Evolutionary conservation across 2,888 invertebrate genomes (phyloP), one percentile per base, ranked within the genome.

Genomic region (Ophion costatus): DNA sequence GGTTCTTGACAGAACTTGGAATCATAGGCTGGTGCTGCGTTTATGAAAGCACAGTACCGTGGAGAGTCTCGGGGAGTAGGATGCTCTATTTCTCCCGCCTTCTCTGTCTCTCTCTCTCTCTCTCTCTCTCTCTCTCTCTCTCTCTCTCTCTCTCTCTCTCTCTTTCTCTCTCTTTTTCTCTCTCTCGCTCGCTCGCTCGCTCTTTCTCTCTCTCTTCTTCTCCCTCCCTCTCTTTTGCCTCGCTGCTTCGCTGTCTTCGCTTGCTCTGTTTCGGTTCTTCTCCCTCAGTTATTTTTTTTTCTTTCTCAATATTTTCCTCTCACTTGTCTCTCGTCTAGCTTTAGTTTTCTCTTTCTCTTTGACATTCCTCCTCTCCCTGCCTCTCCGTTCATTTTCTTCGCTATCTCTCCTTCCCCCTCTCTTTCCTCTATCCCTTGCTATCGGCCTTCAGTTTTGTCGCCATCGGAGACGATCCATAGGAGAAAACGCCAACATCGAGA

Each of bases 401-500:
- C 14, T 56, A 29, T 51, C 38, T 59, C 14, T 69, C 59, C 29
- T 61, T 45, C 63, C 7, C 0, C 9, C 51, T 71, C 38, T 66
- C 20, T 57, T 56, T 66, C 14, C 14, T 66, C 38, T 63, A n/a
- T 42, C 11, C 29, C 20, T 38, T 11, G 14, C 24, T 56, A 22
- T 51, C 51, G 6, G 17, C 11, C 11, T n/a, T 67, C 20, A 11
- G 14, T 66, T 56, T 73, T 74, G 38, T 78, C 59, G 78, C 70
- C 56, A 77, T 78, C 63, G 42, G 67, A 20, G 57, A 77, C 71
- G 76, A 56, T 67, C 42, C 56, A 56, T 56, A 71, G 69, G 24
- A 73, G 81, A 74, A 51, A 61, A 75, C 45, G 56, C 69, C 59
- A 14, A 38, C 70, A 69, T 64, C 57, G 70, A 79, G 75, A 79